These are phyloP conservation scores for Otis tarda DNA, from an alignment of 2,113 vertebrate species.

Conservation along the genomic window DNA sequence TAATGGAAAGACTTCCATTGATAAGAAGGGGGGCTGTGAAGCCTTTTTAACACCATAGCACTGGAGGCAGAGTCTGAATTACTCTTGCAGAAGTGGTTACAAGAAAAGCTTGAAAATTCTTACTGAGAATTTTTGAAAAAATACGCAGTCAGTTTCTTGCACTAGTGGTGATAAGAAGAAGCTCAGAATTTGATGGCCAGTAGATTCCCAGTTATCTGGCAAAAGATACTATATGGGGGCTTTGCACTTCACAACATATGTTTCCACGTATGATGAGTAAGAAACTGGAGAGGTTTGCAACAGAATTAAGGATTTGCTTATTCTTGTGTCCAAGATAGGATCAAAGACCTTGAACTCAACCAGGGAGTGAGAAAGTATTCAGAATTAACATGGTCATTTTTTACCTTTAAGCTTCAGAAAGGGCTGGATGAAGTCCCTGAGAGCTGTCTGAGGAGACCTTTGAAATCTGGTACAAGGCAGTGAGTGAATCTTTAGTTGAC, in stretches of 20 bases:
- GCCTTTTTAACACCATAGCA: background rate
- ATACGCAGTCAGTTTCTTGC: background rate
- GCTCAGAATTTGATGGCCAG: background rate
- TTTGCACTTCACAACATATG: background rate
- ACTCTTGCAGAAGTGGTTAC: background rate
- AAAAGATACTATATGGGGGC: background rate
- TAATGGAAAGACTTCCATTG: constrained; percentile 48
- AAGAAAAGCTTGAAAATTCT: background rate
- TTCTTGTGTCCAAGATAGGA: background rate
- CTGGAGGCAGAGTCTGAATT: background rate
- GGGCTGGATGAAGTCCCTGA: background rate
- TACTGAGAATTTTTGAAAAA: background rate
- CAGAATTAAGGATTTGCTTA: background rate
- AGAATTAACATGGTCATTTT: constrained; percentile 1
- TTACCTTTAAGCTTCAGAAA: background rate
- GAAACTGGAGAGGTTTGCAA: background rate
- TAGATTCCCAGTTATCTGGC: background rate
- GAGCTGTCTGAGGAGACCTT: background rate
- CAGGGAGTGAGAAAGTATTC: background rate
- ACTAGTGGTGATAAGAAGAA: background rate
- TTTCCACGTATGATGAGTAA: background rate
- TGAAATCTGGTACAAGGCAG: constrained; percentile 1
- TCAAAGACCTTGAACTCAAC: background rate
- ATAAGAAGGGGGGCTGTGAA: constrained; percentile 20
- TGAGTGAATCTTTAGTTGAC: background rate